Percentiles rank a stretch among this genome's conserved stretches.
Conservation (phyloP, 2,797 vertebrate genomes). For the Limosa lapponica region DNA sequence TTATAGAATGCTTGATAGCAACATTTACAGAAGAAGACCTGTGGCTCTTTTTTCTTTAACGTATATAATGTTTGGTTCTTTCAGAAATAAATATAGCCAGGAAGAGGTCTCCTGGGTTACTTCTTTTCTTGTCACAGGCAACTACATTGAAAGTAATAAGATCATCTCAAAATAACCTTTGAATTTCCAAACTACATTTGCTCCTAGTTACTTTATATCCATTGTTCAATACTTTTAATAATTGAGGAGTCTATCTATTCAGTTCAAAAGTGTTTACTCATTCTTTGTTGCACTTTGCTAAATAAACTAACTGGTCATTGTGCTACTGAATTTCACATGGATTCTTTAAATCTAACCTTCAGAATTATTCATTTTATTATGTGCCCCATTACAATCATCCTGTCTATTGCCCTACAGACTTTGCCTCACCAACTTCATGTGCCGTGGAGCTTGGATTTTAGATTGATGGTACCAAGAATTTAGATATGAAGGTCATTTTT, state of each 20-base stretch:
- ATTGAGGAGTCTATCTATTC: background rate
- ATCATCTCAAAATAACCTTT: background rate
- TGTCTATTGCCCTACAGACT: background rate
- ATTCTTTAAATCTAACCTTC: background rate
- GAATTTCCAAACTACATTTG: background rate
- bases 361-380: background rate
- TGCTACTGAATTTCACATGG: background rate
- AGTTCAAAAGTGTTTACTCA: background rate
- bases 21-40: background rate
- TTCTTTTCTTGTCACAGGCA: background rate
- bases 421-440: background rate
- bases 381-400: background rate
- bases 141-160: background rate
- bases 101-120: background rate
- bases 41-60: background rate
- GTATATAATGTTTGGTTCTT: background rate
- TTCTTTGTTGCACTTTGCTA: background rate
- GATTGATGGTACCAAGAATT: background rate
- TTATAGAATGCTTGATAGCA: background rate
- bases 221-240: background rate
- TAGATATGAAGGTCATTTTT: background rate
- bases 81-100: background rate
- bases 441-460: background rate
- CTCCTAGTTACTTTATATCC: background rate
- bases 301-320: background rate